phyloP scores from a whole-genome alignment of 2,113 vertebrate genomes.

The Istiophorus platypterus region DNA sequence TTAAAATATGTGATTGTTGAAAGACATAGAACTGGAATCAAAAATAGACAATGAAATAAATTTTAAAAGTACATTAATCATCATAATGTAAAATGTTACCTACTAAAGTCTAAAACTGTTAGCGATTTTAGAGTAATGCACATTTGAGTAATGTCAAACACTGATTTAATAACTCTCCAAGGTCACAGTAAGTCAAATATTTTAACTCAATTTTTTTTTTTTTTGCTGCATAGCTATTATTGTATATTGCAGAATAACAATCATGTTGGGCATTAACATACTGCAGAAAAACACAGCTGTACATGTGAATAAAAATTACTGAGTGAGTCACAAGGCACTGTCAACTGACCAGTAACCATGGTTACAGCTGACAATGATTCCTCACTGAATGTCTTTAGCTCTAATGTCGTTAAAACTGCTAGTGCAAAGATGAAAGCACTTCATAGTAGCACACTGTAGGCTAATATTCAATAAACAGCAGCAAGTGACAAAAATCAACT shows the following conservation, averaged over 20 bases:
- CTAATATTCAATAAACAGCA: constrained; percentile 20
- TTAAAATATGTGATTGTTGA: background rate
- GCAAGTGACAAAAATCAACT: background rate
- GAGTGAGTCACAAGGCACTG: constrained; percentile 74
- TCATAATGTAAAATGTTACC: constrained; percentile 23
- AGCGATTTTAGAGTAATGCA: constrained; percentile 27
- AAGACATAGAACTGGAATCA: constrained; percentile 6
- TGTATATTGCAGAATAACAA: constrained; percentile 56
- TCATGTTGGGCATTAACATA: constrained; percentile 12
- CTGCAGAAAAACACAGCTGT: constrained; percentile 21
- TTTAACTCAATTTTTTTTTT: constrained; percentile 20
- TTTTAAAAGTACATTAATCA: constrained; percentile 12
- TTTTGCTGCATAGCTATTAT: constrained; percentile 66
- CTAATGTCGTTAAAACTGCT: constrained; percentile 49
- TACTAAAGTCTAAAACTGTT: constrained; percentile 26
- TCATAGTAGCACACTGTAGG: constrained; percentile 19
- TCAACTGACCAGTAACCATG: constrained; percentile 69
- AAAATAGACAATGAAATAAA: constrained; percentile 8
- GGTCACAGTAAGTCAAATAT: constrained; percentile 23
- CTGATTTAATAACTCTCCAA: background rate
- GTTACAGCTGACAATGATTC: constrained; percentile 56
- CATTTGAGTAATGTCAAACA: constrained; percentile 24
- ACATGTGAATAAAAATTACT: constrained; percentile 42
- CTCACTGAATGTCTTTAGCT: constrained; percentile 43
- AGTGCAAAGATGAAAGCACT: constrained; percentile 54